Percentiles rank a stretch among this genome's conserved stretches.
Conservation (phyloP, 2,113 vertebrate species). For the Condylura cristata region DNA sequence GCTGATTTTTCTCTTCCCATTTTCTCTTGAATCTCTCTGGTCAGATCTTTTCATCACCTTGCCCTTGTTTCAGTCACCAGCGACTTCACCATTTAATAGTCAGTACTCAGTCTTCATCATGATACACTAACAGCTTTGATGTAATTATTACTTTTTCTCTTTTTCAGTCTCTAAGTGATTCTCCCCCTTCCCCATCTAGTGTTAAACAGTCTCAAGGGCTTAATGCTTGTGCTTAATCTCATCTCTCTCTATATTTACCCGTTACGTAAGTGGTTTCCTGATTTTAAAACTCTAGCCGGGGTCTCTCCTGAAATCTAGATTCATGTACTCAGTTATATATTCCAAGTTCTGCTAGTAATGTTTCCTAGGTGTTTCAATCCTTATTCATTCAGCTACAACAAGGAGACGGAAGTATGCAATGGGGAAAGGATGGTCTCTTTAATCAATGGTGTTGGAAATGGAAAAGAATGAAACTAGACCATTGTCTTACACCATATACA, state of each 20-base stretch:
- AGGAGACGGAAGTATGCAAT: too few relatives aligned
- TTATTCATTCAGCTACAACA: too few relatives aligned
- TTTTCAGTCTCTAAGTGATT: not conserved
- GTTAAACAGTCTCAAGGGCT: not conserved
- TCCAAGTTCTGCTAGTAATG: not conserved
- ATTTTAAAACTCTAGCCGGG: constrained; percentile 5
- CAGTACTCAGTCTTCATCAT: not conserved
- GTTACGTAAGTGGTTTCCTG: not conserved
- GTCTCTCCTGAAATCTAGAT: not conserved
- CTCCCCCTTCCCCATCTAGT: not conserved
- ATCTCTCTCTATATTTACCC: not conserved
- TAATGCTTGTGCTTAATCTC: not conserved
- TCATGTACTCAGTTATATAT: not conserved
- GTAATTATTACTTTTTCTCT: not conserved
- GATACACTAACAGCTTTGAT: not conserved
- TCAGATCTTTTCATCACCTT: not conserved
- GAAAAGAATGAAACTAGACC: too few relatives aligned
- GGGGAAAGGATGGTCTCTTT: too few relatives aligned
- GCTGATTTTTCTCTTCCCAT: not conserved
- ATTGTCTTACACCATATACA: too few relatives aligned
- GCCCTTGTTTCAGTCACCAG: not conserved
- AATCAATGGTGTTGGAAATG: too few relatives aligned
- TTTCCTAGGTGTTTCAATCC: constrained; percentile 36
- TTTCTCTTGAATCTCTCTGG: not conserved
- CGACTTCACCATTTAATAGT: not conserved